phyloP scores from a whole-genome alignment of 1,140 invertebrate genomes.

The Ridgeia piscesae region DNA sequence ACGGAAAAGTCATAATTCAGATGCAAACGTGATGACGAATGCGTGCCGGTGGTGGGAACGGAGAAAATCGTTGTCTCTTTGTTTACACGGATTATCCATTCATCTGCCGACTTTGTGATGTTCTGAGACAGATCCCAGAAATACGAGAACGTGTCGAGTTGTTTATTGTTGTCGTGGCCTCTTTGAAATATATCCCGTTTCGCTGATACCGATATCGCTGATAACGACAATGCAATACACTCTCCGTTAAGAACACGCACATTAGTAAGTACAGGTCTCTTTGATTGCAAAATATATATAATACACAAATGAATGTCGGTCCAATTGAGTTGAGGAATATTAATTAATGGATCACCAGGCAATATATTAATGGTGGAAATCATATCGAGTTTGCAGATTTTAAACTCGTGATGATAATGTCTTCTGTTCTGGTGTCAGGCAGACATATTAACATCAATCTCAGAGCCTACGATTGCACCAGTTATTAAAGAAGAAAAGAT shows the following conservation, averaged over 20 bases:
- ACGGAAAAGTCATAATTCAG: neutral
- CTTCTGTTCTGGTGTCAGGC: no score
- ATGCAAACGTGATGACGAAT: neutral
- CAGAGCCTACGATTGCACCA: no score
- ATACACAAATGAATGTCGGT: no score
- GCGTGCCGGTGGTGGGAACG: neutral
- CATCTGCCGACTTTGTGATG: neutral
- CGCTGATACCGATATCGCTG: neutral
- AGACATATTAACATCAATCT: no score
- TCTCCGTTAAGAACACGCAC: neutral
- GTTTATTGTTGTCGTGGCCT: neutral
- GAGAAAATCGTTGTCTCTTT: neutral
- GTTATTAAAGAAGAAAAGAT: no score
- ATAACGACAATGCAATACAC: neutral
- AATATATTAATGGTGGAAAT: no score
- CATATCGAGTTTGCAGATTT: no score
- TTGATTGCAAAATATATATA: no score
- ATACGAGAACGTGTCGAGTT: neutral
- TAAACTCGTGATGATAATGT: no score
- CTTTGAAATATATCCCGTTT: neutral
- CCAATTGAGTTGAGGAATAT: no score
- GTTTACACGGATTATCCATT: neutral
- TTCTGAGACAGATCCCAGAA: neutral
- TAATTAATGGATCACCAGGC: no score
- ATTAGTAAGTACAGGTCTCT: neutral